Base-by-base conservation (phyloP, 2,888 invertebrate genomes). In the Operophtera brumata region DNA sequence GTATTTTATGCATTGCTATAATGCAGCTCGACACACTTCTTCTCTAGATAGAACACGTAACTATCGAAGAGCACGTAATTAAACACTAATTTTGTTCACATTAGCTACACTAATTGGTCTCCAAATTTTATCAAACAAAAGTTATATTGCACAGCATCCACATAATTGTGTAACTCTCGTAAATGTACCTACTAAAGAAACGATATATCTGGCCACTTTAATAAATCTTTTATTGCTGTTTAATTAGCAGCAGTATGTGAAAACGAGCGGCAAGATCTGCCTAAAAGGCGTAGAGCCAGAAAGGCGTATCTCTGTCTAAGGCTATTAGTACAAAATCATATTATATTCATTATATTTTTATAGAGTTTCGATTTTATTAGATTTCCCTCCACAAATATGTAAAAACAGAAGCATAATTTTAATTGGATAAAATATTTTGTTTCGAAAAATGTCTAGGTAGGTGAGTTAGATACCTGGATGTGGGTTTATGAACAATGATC, bases 191-290 rank as follows among this genome's bases (percentile, higher is more conserved):
- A 63, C 62, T 65, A 64, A 67, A 69, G 68, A 59, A 64, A 58
- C 69, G 59, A 71, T 71, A 72, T 71, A 65, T 62, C 59, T 65
- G 67, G 73, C 69, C 66, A 70, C 70, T 75, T 77, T 74, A 77
- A 78, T 77, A 75, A 78, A 78, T 65, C 64, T 73, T 82, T 80
- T 83, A 86, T 80, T 66, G 71, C 63, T 68, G 70, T 78, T 80
- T 79, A 81, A 86, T 86, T 84, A 84, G 78, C 82, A 74, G 55
- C 55, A 54, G 65, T 70, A 67, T 67, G 81, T 73, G 75, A 82
- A 81, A 65, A 70, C 63, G 69, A 63, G 61, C 64, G 66, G 54
- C 48, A 54, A 62, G 61, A 61, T 36, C 30, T 39, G 41, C 20
- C 47, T 40, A 30, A 32, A 47, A 13, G 39, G 25, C 35, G 52